Percentiles rank a stretch among this genome's conserved stretches.
Evolutionary conservation across 2,113 vertebrate species (phyloP).

Genomic region (Alaudala cheleensis): DNA sequence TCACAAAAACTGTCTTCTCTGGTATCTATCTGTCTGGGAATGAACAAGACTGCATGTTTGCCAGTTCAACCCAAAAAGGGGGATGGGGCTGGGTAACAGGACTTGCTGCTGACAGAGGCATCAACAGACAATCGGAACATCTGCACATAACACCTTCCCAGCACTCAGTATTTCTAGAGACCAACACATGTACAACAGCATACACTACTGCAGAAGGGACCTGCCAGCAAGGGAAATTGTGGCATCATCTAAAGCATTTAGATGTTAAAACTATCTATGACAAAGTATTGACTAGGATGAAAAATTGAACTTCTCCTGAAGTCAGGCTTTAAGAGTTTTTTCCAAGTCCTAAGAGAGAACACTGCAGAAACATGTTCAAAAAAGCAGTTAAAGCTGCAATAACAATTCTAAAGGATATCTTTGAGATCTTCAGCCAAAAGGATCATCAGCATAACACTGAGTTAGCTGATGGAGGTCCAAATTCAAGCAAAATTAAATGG

Average conservation of each 20-base stretch:
- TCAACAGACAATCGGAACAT: neutral
- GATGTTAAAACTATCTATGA: neutral
- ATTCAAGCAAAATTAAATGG: conserved; percentile 2
- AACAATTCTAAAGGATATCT: neutral
- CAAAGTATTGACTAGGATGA: neutral
- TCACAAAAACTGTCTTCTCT: neutral
- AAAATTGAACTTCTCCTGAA: neutral
- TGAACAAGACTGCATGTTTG: neutral
- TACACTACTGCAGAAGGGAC: neutral
- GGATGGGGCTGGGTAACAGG: neutral
- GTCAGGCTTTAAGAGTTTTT: neutral
- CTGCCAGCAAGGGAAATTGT: neutral
- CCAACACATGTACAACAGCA: neutral
- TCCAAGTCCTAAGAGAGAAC: neutral
- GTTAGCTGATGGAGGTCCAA: neutral
- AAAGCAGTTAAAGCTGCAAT: neutral
- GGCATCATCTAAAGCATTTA: neutral
- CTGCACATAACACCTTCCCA: neutral
- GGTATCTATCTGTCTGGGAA: neutral
- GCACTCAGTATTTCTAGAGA: neutral
- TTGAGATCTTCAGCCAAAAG: neutral
- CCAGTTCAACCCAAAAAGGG: neutral
- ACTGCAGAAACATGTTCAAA: neutral
- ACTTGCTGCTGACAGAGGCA: neutral
- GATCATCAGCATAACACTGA: neutral